phyloP scores from a whole-genome alignment of 2,797 vertebrate genomes.

The Clarias fuscus region DNA sequence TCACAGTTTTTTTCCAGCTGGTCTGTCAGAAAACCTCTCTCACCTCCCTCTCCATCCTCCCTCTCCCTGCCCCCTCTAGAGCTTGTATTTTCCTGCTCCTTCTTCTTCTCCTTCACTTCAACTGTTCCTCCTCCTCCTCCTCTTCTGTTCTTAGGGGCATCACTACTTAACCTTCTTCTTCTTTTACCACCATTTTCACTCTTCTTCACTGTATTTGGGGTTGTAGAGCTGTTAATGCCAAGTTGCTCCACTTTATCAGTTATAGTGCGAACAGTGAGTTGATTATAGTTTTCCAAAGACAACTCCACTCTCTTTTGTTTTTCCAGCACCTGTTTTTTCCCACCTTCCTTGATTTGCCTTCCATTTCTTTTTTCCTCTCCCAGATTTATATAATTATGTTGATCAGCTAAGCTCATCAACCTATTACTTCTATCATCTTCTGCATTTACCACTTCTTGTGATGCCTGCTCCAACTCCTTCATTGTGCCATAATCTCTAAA shows the following conservation, averaged over 20 bases:
- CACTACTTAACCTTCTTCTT: conserved; percentile 56
- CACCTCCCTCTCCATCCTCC: conserved; percentile 46
- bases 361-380: conserved; percentile 47
- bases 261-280: conserved; percentile 68
- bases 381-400: conserved; percentile 37
- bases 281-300: conserved; percentile 18
- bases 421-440: conserved; percentile 60
- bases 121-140: conserved; percentile 50
- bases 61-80: conserved; percentile 47
- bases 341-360: conserved; percentile 41
- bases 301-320: conserved; percentile 37
- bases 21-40: conserved; percentile 52
- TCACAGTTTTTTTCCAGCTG: conserved; percentile 40
- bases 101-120: conserved; percentile 60
- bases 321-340: conserved; percentile 54
- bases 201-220: conserved; percentile 55
- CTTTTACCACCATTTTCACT: conserved; percentile 52
- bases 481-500: conserved; percentile 47
- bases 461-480: conserved; percentile 38
- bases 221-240: conserved; percentile 60
- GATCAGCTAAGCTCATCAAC: conserved; percentile 43
- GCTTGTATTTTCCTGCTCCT: conserved; percentile 53
- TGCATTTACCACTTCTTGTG: conserved; percentile 55
- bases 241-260: conserved; percentile 75
- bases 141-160: conserved; percentile 59